Percentiles rank a stretch among this genome's conserved stretches.
phyloP scores from a whole-genome alignment of 2,113 vertebrate species.

The Recurvirostra avosetta region DNA sequence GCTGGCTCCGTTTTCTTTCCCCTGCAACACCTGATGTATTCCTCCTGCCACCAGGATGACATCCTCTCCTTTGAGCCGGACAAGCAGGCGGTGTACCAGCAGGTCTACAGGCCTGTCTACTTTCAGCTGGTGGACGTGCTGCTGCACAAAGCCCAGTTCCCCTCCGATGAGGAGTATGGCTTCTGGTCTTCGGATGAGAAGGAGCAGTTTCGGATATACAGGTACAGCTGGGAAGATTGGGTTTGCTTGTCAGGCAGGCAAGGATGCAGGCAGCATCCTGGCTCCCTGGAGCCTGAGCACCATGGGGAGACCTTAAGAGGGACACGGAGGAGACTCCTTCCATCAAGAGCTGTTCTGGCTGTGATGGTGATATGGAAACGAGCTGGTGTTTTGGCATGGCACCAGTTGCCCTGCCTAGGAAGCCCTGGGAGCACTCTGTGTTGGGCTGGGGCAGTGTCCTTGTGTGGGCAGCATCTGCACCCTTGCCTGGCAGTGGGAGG shows the following conservation, averaged over 20 bases:
- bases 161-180: slow-evolving; percentile 91
- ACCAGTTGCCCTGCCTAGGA: not conserved
- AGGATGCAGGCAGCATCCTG: not conserved
- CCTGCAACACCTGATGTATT: not conserved
- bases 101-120: slow-evolving; percentile 96
- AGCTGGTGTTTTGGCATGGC: not conserved
- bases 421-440: accelerated
- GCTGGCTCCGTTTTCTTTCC: not conserved
- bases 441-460: not conserved
- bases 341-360: not conserved
- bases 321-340: not conserved
- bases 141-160: slow-evolving; percentile 97
- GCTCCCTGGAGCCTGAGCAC: not conserved
- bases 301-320: not conserved
- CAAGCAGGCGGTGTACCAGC: slow-evolving; percentile 94
- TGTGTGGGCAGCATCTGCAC: not conserved
- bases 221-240: slow-evolving; percentile 69
- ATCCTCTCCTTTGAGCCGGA: slow-evolving; percentile 95
- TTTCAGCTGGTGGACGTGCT: slow-evolving; percentile 98
- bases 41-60: slow-evolving; percentile 82
- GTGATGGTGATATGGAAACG: not conserved
- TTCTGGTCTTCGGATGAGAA: slow-evolving; percentile 98
- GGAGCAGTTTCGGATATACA: slow-evolving; percentile 98
- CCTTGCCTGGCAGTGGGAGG: not conserved
- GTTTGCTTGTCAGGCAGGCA: not conserved